A percentile compares a stretch with the other conserved stretches of the same genome.
phyloP scores from a whole-genome alignment of 2,113 vertebrate species.

The Bubalus kerabau region DNA sequence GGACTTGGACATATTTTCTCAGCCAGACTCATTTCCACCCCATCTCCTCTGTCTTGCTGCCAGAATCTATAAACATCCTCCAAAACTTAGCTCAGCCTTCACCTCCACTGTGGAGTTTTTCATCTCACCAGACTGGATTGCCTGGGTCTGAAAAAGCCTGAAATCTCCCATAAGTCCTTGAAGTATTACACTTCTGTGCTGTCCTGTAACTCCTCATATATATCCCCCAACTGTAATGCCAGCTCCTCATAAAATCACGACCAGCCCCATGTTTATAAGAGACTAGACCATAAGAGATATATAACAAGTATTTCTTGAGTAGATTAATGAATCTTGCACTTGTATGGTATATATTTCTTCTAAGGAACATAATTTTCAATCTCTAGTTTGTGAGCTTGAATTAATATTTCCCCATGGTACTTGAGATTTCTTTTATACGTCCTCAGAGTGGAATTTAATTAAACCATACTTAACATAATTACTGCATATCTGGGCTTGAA shows the following conservation, averaged over 20 bases:
- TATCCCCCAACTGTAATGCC: background rate
- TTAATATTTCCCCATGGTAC: background rate
- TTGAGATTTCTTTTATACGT: background rate
- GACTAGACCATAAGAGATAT: background rate
- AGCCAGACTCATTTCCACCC: no score
- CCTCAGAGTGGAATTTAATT: constrained; percentile 40
- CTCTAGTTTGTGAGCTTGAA: background rate
- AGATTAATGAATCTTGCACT: background rate
- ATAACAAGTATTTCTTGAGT: background rate
- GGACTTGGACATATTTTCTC: background rate
- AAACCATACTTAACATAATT: constrained; percentile 1
- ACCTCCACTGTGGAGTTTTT: background rate
- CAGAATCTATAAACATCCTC: background rate
- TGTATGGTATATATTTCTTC: background rate
- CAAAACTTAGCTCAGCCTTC: background rate
- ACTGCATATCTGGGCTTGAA: background rate
- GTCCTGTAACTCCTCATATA: background rate
- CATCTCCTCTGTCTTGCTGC: background rate
- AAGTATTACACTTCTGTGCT: background rate
- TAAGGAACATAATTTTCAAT: background rate
- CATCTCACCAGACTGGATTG: background rate
- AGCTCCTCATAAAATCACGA: background rate
- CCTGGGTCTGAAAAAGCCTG: background rate
- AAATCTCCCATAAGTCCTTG: background rate
- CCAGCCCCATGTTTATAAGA: background rate